Evolutionary conservation across 2,113 vertebrate species (phyloP), one percentile per base, ranked within the genome.

Genomic region (Paralichthys olivaceus): DNA sequence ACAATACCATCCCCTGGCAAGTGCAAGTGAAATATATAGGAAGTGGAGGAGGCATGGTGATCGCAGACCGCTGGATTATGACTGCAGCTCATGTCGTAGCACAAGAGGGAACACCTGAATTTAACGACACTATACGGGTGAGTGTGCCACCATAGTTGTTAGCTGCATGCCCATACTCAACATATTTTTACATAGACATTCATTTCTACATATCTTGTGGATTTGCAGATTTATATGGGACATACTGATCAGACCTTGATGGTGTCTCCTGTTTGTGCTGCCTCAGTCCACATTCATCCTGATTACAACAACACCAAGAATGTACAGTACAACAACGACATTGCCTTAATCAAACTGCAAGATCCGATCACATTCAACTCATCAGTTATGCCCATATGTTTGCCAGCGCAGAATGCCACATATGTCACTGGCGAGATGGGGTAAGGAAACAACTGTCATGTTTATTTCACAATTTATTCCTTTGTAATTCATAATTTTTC

Each of bases 1-100:
- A 23, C 0, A 17, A 89, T 4, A 45, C 83, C 5, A 83, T 95
- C 67, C 94, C 94, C 2, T 95, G 94, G 94, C 94, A 95, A 75
- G 92, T 90, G 23, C 13, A 91, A 0, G 11, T 94, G 0, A 58
- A 0, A 0, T 40, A 2, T 0, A 0, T 0, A 14, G 0, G 0
- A 0, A 57, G 73, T 49, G 91, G 4, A 75, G 93, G 91, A 32
- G 93, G 87, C 1, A 80, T 90, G 20, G 75, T 94, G 65, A 89
- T 94, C 14, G 83, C 56, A 20, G 92, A 93, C 11, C 80, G 40
- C 2, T 94, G 93, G 93, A 9, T 94, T 32, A 43, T 94, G 88
- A 94, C 93, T 4, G 92, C 93, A 40, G 93, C 92, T 63, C 90
- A 94, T 49, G 63, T 77, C 5, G 0, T 92, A 0, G 1, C 7